Percentiles rank a stretch among this genome's conserved stretches.
Evolutionary conservation across 2,888 invertebrate species (phyloP).

Genomic region (Listrodromus nycthemerus): DNA sequence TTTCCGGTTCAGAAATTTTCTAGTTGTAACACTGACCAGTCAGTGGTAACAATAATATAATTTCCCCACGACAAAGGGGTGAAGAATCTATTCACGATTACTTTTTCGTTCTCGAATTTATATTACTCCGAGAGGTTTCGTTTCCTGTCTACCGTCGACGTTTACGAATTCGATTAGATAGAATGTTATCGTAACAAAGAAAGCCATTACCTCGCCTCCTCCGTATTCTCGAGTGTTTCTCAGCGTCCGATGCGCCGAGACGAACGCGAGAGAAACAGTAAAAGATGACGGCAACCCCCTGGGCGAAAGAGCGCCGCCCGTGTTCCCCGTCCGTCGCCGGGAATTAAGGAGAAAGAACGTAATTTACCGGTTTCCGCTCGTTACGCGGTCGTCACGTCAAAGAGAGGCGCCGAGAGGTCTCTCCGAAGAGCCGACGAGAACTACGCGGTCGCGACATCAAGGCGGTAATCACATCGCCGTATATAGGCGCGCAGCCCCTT

Average conservation of each 20-base stretch:
- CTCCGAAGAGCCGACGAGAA: slow-evolving; percentile 35
- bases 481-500: slow-evolving; percentile 63
- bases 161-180: slow-evolving; percentile 53
- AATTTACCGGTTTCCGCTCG: slow-evolving; percentile 77
- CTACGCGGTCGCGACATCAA: slow-evolving; percentile 12
- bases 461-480: slow-evolving; percentile 29
- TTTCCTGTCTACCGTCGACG: slow-evolving; percentile 17
- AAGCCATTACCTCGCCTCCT: slow-evolving; percentile 49
- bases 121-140: slow-evolving; percentile 15
- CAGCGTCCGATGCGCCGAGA: neutral
- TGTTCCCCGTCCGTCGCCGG: slow-evolving; percentile 39
- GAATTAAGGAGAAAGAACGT: slow-evolving; percentile 71
- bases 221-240: slow-evolving; percentile 9
- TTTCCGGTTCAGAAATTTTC: no score
- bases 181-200: slow-evolving; percentile 49
- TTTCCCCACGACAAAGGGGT: neutral
- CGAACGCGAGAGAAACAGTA: neutral
- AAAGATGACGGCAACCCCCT: slow-evolving; percentile 10
- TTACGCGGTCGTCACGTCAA: slow-evolving; percentile 72
- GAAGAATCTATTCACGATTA: neutral
- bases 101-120: neutral
- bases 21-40: no score
- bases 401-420: slow-evolving; percentile 3
- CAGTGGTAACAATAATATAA: neutral
- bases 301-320: slow-evolving; percentile 10